Percentiles rank a stretch among this genome's conserved stretches.
phyloP scores from a whole-genome alignment of 2,797 vertebrate species.

The Harpagifer antarcticus region DNA sequence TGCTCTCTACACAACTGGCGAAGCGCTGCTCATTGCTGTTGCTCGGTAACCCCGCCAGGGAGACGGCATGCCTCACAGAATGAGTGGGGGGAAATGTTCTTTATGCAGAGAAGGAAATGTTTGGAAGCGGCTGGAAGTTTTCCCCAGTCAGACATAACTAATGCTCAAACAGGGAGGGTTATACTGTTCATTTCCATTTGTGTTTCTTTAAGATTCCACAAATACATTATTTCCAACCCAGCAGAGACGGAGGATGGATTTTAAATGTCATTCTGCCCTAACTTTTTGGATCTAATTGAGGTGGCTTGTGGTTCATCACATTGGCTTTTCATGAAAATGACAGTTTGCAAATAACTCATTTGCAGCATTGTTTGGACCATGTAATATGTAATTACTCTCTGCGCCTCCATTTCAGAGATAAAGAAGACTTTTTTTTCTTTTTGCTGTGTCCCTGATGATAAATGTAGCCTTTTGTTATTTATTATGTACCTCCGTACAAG shows the following conservation, averaged over 20 bases:
- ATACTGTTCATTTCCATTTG: slow-evolving; percentile 54
- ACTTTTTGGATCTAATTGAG: slow-evolving; percentile 66
- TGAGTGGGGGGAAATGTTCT: slow-evolving; percentile 44
- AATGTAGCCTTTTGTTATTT: slow-evolving; percentile 4
- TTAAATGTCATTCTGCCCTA: slow-evolving; percentile 63
- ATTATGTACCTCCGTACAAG: slow-evolving; percentile 5
- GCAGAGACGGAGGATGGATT: slow-evolving; percentile 48
- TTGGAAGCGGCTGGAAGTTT: slow-evolving; percentile 61
- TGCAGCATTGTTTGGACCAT: slow-evolving; percentile 58
- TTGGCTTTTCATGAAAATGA: slow-evolving; percentile 43
- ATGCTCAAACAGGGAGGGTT: slow-evolving; percentile 49
- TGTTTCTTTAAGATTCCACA: slow-evolving; percentile 57
- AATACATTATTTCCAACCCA: slow-evolving; percentile 47
- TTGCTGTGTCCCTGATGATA: slow-evolving; percentile 19
- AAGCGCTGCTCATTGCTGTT: slow-evolving; percentile 66
- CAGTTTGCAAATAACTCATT: slow-evolving; percentile 62
- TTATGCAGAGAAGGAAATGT: slow-evolving; percentile 67
- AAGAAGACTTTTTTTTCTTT: slow-evolving; percentile 1
- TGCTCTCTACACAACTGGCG: slow-evolving; percentile 47
- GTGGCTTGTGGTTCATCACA: slow-evolving; percentile 36
- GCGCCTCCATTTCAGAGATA: slow-evolving; percentile 33
- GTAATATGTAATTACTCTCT: slow-evolving; percentile 53
- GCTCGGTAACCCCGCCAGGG: slow-evolving; percentile 55
- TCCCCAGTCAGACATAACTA: slow-evolving; percentile 68
- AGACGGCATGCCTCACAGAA: slow-evolving; percentile 45